Conservation (phyloP, 2,797 vertebrate species). For the Staurois parvus region DNA sequence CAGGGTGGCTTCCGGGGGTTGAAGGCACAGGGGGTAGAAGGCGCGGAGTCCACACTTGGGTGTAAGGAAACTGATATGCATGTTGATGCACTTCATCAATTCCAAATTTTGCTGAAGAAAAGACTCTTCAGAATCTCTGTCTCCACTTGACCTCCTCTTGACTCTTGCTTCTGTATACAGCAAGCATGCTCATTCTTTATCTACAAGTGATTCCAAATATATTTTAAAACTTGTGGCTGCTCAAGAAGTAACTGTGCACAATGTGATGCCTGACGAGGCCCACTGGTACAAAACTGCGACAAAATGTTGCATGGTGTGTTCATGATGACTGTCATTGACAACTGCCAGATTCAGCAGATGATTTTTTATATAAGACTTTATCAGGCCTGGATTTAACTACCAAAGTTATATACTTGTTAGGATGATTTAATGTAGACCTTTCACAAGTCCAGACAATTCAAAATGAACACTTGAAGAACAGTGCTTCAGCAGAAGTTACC, state of each 20-base stretch:
- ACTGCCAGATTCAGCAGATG: neutral
- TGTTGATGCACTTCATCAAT: neutral
- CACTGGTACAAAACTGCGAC: slow-evolving; percentile 15
- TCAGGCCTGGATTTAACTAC: no score
- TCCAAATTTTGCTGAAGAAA: slow-evolving; percentile 9
- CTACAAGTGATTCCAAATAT: slow-evolving; percentile 43
- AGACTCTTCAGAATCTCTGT: slow-evolving; percentile 48
- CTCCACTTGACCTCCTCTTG: slow-evolving; percentile 54
- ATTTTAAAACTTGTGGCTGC: slow-evolving; percentile 35
- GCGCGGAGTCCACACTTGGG: no score
- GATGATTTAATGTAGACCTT: no score
- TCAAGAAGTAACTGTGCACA: slow-evolving; percentile 23
- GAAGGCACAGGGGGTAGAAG: no score
- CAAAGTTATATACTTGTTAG: no score
- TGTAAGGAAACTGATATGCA: no score
- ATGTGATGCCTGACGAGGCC: slow-evolving; percentile 34
- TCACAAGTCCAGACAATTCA: no score
- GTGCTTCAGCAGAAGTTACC: no score
- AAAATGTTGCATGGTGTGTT: slow-evolving; percentile 19
- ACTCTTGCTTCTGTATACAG: slow-evolving; percentile 35
- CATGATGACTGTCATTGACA: neutral
- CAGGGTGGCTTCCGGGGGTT: no score
- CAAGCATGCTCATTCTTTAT: slow-evolving; percentile 24
- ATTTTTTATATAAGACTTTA: neutral
- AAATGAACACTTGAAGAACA: no score